Evolutionary conservation across 2,888 invertebrate species (phyloP).

Genomic region (Oasisia sp.): DNA sequence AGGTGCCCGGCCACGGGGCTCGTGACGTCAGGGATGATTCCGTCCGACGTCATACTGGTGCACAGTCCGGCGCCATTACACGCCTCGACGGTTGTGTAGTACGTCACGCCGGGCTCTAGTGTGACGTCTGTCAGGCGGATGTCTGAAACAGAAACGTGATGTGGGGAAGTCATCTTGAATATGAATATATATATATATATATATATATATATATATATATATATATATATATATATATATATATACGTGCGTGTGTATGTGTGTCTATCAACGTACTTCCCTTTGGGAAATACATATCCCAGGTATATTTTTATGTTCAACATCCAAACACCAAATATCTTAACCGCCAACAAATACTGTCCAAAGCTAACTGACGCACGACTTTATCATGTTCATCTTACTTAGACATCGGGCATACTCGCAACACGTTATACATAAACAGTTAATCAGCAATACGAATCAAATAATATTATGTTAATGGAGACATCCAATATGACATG

Average conservation of each 20-base stretch:
- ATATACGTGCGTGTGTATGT: no score
- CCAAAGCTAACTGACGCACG: not conserved
- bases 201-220: no score
- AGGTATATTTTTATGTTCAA: no score
- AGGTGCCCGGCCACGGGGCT: not conserved
- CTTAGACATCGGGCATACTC: not conserved
- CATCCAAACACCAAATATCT: no score
- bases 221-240: no score
- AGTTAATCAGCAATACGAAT: not conserved
- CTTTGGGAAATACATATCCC: no score
- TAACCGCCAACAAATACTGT: no score
- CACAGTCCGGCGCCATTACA: conserved; percentile 18
- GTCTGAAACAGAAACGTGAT: not conserved
- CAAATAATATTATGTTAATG: no score
- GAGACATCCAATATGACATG: no score
- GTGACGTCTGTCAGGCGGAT: not conserved
- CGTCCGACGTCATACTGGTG: not conserved
- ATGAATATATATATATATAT: no score
- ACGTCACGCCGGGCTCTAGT: not conserved
- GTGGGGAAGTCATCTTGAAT: no score
- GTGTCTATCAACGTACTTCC: no score
- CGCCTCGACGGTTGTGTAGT: conserved; percentile 2
- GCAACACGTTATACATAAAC: not conserved
- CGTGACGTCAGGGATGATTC: not conserved
- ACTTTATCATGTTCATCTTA: not conserved